Conservation (phyloP, 1,140 invertebrate species). For the Ceratoteleas bidentatus region DNA sequence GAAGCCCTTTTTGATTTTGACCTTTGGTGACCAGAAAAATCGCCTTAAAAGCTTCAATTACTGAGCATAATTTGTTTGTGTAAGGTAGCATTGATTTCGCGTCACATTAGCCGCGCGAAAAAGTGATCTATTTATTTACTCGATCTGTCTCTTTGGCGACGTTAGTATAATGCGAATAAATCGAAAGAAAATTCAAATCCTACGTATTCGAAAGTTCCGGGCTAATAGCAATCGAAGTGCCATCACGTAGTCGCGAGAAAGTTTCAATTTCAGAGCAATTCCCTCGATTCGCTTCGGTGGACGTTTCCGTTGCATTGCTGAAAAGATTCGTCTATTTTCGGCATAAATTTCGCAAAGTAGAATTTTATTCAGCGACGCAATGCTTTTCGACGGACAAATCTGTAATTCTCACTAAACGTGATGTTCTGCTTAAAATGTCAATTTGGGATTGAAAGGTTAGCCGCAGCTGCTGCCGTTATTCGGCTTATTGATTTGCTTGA, state of each 20-base stretch:
- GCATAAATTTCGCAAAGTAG: constrained; percentile 68
- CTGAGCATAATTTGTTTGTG: constrained; percentile 40
- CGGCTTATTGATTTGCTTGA: constrained; percentile 50
- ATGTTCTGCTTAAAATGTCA: constrained; percentile 61
- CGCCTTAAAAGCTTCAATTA: constrained; percentile 32
- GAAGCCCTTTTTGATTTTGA: not conserved
- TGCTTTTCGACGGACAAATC: constrained; percentile 64
- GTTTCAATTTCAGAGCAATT: constrained; percentile 69
- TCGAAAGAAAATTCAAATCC: constrained; percentile 68
- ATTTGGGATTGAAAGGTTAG: constrained; percentile 53
- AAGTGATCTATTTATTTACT: constrained; percentile 66
- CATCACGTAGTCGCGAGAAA: constrained; percentile 68
- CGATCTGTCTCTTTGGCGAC: constrained; percentile 53
- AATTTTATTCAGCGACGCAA: constrained; percentile 65
- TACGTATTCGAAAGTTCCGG: constrained; percentile 64
- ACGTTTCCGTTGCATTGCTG: constrained; percentile 65
- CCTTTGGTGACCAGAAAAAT: not conserved
- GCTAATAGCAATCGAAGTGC: constrained; percentile 68
- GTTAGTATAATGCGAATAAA: constrained; percentile 64
- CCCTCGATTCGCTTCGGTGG: constrained; percentile 64
- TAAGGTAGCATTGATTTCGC: constrained; percentile 52
- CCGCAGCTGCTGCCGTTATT: constrained; percentile 50
- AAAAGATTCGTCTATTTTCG: constrained; percentile 69
- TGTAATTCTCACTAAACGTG: constrained; percentile 61
- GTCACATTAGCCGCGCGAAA: constrained; percentile 45